Evolutionary conservation across 1,140 invertebrate species (phyloP).

Genomic region (Tetragonula clypearis): DNA sequence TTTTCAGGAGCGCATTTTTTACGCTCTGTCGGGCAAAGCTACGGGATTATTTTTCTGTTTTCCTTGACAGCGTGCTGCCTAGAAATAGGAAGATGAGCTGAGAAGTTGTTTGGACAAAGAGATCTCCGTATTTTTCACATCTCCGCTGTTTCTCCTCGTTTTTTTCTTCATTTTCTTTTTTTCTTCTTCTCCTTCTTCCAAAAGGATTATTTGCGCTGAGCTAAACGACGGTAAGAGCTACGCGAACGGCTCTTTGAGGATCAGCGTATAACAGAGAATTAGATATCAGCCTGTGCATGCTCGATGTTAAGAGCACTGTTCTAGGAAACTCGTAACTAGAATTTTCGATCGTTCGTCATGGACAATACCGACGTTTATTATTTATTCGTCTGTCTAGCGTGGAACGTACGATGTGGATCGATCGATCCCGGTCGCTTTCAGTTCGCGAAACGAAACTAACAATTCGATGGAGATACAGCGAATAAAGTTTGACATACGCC

Average conservation of each 20-base stretch:
- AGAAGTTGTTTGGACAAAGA: conserved; percentile 30
- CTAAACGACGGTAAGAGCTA: neutral
- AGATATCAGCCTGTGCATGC: neutral
- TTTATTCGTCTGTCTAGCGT: neutral
- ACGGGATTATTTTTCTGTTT: conserved; percentile 57
- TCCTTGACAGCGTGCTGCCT: neutral
- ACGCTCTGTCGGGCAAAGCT: conserved; percentile 49
- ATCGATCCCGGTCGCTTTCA: neutral
- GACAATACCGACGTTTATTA: neutral
- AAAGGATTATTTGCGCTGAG: conserved; percentile 11
- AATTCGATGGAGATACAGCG: neutral
- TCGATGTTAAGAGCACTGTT: neutral
- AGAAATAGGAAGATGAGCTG: conserved; percentile 40
- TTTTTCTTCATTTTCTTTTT: too few species aligned
- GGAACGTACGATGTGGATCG: neutral
- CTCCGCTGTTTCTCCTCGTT: too few species aligned
- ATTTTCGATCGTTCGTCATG: neutral
- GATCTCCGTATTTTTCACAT: neutral
- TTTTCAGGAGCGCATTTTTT: conserved; percentile 38
- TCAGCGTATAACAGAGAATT: conserved; percentile 1
- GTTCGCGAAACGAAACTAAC: neutral
- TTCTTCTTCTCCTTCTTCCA: neutral
- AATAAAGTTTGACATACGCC: neutral
- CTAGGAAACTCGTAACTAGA: neutral
- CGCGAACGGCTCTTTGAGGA: neutral